A percentile compares a stretch with the other conserved stretches of the same genome.
Conservation (phyloP, 2,797 vertebrate species). For the Manis javanica region DNA sequence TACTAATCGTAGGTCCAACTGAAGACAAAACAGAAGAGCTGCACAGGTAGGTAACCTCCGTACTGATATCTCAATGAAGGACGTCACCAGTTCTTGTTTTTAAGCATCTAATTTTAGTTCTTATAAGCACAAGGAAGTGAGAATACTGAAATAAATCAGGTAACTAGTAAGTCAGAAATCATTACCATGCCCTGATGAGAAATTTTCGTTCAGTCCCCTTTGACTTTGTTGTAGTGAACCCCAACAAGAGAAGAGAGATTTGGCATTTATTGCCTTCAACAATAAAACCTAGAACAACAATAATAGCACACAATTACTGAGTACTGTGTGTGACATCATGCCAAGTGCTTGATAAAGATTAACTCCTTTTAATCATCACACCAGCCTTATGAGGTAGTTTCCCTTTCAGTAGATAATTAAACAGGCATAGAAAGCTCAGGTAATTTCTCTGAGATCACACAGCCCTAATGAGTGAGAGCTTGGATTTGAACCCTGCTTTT, state of each 20-base stretch:
- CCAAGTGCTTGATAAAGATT: conserved; percentile 48
- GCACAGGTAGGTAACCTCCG: conserved; percentile 92
- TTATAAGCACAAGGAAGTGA: conserved; percentile 28
- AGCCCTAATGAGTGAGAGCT: background rate
- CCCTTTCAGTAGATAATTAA: background rate
- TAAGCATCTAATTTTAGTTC: background rate
- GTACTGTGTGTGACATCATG: background rate
- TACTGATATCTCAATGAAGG: background rate
- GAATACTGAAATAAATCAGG: background rate
- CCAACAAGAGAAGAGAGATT: conserved; percentile 21
- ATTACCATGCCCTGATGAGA: background rate
- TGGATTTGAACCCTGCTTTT: conserved; percentile 10
- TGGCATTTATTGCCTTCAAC: conserved; percentile 11
- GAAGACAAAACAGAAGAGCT: conserved; percentile 98
- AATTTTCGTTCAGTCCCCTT: background rate
- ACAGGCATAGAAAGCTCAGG: background rate
- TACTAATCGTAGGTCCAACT: conserved; percentile 94
- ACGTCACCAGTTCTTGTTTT: background rate
- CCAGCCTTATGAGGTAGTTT: conserved; percentile 42
- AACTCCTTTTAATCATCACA: background rate
- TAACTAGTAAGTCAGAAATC: conserved; percentile 27
- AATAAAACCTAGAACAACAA: background rate
- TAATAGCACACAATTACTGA: background rate
- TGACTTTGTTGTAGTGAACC: conserved; percentile 25
- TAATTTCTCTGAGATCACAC: background rate